phyloP scores from a whole-genome alignment of 2,797 vertebrate species.

The Gallinago solitaria region DNA sequence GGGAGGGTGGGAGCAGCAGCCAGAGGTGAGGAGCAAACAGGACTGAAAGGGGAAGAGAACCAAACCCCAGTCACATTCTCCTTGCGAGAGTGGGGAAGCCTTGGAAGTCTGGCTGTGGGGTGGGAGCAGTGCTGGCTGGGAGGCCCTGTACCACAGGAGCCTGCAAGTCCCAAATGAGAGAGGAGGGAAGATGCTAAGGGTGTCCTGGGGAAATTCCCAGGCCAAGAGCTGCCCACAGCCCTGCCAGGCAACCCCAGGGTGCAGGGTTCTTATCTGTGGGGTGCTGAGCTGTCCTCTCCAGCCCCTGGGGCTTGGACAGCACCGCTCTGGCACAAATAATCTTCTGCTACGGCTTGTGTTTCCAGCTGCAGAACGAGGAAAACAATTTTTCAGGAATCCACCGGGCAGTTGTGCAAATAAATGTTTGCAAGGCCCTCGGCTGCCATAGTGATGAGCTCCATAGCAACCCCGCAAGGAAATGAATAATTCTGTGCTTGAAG shows the following conservation, averaged over 20 bases:
- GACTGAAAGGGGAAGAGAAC: background rate
- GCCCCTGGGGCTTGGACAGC: background rate
- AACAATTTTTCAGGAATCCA: constrained; percentile 30
- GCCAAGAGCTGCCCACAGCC: background rate
- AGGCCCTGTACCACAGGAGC: rapidly evolving
- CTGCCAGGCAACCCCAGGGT: background rate
- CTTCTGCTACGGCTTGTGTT: background rate
- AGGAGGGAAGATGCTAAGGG: background rate
- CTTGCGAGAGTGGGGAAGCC: rapidly evolving
- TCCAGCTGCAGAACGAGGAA: constrained; percentile 28
- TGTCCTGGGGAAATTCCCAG: background rate
- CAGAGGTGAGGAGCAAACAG: background rate
- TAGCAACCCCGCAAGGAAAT: constrained; percentile 51
- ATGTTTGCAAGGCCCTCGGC: constrained; percentile 25
- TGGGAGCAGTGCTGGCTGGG: background rate
- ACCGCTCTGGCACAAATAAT: background rate
- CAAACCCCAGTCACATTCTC: background rate
- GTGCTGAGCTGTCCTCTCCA: background rate
- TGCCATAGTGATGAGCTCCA: constrained; percentile 48
- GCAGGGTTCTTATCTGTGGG: rapidly evolving
- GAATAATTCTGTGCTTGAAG: constrained; percentile 42
- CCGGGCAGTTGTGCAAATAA: background rate
- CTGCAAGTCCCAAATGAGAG: background rate
- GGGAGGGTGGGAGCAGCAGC: background rate
- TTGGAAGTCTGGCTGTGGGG: too few relatives aligned